These are phyloP conservation scores for Morinoia aosen DNA, from an alignment of 2,888 invertebrate species.

Conservation along the genomic window DNA sequence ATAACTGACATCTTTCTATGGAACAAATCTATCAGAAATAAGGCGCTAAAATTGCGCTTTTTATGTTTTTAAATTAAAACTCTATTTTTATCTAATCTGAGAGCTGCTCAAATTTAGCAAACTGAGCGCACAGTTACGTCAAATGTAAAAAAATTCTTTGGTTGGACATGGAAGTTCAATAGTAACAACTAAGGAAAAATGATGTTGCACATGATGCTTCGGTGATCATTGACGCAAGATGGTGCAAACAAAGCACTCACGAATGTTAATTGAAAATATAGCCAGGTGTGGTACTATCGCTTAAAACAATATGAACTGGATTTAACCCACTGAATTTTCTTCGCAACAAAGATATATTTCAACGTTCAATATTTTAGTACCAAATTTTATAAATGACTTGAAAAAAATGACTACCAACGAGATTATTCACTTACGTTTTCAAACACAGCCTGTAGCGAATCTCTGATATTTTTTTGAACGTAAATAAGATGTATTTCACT, in stretches of 20 bases:
- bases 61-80: too few relatives aligned
- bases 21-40: too few relatives aligned
- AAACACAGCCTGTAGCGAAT: not conserved
- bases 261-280: not conserved
- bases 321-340: not conserved
- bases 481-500: not conserved
- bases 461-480: slow-evolving; percentile 15
- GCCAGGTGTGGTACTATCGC: not conserved
- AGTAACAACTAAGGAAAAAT: too few relatives aligned
- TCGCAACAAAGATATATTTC: not conserved
- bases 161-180: too few relatives aligned
- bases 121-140: too few relatives aligned
- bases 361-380: not conserved
- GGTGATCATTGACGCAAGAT: not conserved
- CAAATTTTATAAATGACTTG: not conserved
- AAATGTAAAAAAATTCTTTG: too few relatives aligned
- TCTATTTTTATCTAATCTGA: too few relatives aligned
- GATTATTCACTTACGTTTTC: not conserved
- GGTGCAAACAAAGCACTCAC: not conserved
- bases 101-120: too few relatives aligned
- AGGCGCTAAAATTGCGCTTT: too few relatives aligned
- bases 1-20: too few relatives aligned
- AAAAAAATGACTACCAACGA: not conserved
- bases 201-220: too few relatives aligned
- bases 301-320: not conserved